Conservation (phyloP, 2,113 vertebrate genomes). For the Regulus satrapa region DNA sequence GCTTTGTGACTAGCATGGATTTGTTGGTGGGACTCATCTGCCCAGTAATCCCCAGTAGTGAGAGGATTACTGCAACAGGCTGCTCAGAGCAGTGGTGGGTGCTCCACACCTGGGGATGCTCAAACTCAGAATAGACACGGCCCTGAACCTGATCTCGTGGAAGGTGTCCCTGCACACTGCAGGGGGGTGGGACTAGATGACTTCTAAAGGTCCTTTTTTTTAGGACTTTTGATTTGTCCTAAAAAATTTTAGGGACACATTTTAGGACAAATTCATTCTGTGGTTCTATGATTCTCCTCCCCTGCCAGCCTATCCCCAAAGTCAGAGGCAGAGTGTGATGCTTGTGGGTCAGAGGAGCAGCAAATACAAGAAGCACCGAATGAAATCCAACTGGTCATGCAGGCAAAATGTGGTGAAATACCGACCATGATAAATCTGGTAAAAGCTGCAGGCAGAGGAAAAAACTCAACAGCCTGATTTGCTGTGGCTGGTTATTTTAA, state of each 20-base stretch:
- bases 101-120: background rate
- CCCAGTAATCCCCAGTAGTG: background rate
- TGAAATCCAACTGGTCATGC: background rate
- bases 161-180: background rate
- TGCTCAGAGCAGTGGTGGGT: background rate
- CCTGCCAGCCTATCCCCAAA: background rate
- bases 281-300: background rate
- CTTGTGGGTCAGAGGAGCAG: background rate
- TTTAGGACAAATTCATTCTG: background rate
- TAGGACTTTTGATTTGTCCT: no score
- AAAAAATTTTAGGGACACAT: no score
- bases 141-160: background rate
- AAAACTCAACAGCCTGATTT: background rate
- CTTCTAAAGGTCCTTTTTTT: background rate
- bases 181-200: accelerated
- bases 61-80: background rate
- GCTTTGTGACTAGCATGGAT: background rate
- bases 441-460: background rate
- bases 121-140: background rate
- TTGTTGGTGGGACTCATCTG: background rate
- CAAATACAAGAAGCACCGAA: background rate
- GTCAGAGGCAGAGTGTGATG: background rate
- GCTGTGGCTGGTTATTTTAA: background rate
- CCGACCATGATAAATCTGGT: background rate
- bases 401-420: background rate